A percentile compares a stretch with the other conserved stretches of the same genome.
Conservation (phyloP, 2,888 invertebrate genomes). For the Incurvaria masculella region DNA sequence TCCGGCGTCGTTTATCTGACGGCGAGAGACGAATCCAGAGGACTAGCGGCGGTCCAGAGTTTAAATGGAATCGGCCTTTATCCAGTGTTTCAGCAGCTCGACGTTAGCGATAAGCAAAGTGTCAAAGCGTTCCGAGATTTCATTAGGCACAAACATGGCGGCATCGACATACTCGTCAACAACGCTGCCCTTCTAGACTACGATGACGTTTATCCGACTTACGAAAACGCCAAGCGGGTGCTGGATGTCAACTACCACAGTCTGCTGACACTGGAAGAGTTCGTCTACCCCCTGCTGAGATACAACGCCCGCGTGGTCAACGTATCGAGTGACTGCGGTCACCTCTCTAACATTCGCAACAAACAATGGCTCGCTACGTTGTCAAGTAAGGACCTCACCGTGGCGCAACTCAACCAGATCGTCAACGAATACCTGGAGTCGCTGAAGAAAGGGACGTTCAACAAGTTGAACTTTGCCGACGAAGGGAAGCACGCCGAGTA, state of each 20-base stretch:
- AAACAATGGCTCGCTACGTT: slow-evolving; percentile 32
- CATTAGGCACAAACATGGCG: slow-evolving; percentile 54
- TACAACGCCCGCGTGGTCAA: slow-evolving; percentile 73
- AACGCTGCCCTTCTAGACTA: slow-evolving; percentile 62
- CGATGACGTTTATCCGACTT: slow-evolving; percentile 35
- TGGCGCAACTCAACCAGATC: slow-evolving; percentile 34
- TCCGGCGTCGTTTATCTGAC: slow-evolving; percentile 68
- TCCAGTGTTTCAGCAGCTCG: slow-evolving; percentile 64
- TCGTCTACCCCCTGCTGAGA: slow-evolving; percentile 65
- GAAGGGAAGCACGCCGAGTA: too few species aligned
- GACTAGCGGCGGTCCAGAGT: slow-evolving; percentile 54
- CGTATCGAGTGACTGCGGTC: slow-evolving; percentile 69
- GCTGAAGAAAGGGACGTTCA: slow-evolving; percentile 38
- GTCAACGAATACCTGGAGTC: slow-evolving; percentile 40
- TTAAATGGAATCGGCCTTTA: slow-evolving; percentile 46
- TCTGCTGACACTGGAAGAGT: slow-evolving; percentile 33
- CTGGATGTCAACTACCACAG: slow-evolving; percentile 40
- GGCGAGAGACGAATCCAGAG: slow-evolving; percentile 57
- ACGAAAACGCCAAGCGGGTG: slow-evolving; percentile 39
- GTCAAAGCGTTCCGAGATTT: slow-evolving; percentile 51
- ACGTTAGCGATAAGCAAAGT: slow-evolving; percentile 59
- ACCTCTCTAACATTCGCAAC: slow-evolving; percentile 41
- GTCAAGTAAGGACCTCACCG: slow-evolving; percentile 28
- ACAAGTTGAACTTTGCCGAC: slow-evolving; percentile 39
- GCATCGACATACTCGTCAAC: slow-evolving; percentile 69